Conservation (phyloP, 1,140 invertebrate genomes). For the Ostrea edulis region DNA sequence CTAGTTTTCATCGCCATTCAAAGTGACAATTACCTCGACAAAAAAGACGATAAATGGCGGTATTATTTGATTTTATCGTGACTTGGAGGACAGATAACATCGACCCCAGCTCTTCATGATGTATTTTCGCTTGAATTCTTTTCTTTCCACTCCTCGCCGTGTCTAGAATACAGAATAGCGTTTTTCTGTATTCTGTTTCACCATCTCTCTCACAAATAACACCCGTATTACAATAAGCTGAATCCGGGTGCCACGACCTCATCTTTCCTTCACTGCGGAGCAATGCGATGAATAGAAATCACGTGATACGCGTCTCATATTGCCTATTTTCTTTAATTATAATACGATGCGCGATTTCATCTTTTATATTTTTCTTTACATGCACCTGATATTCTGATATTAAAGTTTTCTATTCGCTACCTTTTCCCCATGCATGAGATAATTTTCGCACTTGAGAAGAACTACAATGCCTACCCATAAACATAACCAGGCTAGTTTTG, state of each 20-base stretch:
- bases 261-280: slow-evolving; percentile 19
- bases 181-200: slow-evolving; percentile 25
- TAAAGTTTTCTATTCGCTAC: slow-evolving; percentile 27
- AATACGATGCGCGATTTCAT: slow-evolving; percentile 24
- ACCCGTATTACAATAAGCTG: neutral
- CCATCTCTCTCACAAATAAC: slow-evolving; percentile 33
- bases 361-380: slow-evolving; percentile 22
- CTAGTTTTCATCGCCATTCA: slow-evolving; percentile 37
- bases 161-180: slow-evolving; percentile 26
- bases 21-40: slow-evolving; percentile 30
- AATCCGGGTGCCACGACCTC: slow-evolving; percentile 27
- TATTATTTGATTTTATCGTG: slow-evolving; percentile 31
- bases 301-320: neutral
- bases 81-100: slow-evolving; percentile 26
- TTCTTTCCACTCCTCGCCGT: slow-evolving; percentile 24
- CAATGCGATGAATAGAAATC: slow-evolving; percentile 6
- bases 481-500: neutral
- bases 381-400: slow-evolving; percentile 13
- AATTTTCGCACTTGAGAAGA: neutral
- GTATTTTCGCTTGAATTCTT: slow-evolving; percentile 35
- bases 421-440: slow-evolving; percentile 12
- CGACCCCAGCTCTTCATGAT: slow-evolving; percentile 5
- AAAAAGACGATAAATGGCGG: slow-evolving; percentile 22
- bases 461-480: neutral
- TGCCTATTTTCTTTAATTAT: slow-evolving; percentile 18